phyloP scores from a whole-genome alignment of 2,113 vertebrate species.

The Tretioscincus oriximinensis region DNA sequence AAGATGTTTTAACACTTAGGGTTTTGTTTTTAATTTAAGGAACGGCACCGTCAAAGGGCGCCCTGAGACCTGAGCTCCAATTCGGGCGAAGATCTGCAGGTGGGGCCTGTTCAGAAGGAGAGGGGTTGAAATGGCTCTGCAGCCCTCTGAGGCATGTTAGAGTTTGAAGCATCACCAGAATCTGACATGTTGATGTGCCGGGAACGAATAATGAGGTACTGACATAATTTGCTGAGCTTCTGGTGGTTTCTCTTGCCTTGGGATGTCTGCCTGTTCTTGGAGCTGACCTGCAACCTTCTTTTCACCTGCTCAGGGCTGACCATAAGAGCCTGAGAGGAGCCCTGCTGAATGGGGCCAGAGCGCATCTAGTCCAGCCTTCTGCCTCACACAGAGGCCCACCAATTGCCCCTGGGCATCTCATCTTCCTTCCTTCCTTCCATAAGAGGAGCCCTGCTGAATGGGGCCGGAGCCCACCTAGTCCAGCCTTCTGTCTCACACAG shows the following conservation, averaged over 20 bases:
- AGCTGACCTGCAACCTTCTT: constrained; percentile 38
- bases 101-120: constrained; percentile 68
- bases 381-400: too few species aligned
- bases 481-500: too few species aligned
- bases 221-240: constrained; percentile 79
- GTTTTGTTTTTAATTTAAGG: constrained; percentile 89
- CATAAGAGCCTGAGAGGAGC: too few species aligned
- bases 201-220: constrained; percentile 79
- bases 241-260: constrained; percentile 57
- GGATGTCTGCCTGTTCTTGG: constrained; percentile 23
- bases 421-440: too few species aligned
- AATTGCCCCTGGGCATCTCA: too few species aligned
- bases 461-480: too few species aligned
- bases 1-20: constrained; percentile 96
- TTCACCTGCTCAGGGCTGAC: neutral
- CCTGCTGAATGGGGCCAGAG: too few species aligned
- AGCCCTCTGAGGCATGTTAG: constrained; percentile 79
- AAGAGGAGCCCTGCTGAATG: too few species aligned
- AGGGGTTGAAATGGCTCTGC: constrained; percentile 81
- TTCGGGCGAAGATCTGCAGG: constrained; percentile 75
- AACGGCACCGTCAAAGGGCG: constrained; percentile 79
- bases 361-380: too few species aligned
- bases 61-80: constrained; percentile 72
- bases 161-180: constrained; percentile 77
- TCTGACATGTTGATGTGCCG: constrained; percentile 80